These are phyloP conservation scores for Xestoiulus laeticollis DNA, from an alignment of 2,888 invertebrate genomes.

Conservation along the genomic window DNA sequence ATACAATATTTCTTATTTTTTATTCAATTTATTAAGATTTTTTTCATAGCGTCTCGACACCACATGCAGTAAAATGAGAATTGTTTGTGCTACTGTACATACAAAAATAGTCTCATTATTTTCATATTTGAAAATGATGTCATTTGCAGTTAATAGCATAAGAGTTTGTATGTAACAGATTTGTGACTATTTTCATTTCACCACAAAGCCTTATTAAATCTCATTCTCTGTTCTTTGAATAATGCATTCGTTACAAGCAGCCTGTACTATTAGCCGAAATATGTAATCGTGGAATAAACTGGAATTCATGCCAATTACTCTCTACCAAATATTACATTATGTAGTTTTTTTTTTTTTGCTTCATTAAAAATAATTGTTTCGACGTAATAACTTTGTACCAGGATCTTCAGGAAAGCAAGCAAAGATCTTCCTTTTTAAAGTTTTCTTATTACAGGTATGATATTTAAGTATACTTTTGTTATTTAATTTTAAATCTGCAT, in stretches of 20 bases:
- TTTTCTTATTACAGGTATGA: background rate
- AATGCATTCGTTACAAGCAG: background rate
- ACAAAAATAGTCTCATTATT: background rate
- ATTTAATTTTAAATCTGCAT: background rate
- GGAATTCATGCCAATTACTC: slow-evolving; percentile 29
- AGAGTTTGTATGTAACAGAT: background rate
- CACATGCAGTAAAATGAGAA: background rate
- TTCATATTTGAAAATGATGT: background rate
- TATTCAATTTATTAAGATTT: no score
- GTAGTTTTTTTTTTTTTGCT: background rate
- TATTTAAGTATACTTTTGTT: background rate
- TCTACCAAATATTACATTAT: background rate
- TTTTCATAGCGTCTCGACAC: background rate
- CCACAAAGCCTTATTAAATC: slow-evolving; percentile 18
- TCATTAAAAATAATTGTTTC: background rate
- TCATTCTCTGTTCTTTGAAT: background rate
- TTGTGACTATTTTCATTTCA: background rate
- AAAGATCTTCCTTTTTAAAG: background rate
- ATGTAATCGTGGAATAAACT: slow-evolving; percentile 14
- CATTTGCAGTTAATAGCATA: background rate
- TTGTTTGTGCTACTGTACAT: background rate
- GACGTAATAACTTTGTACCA: background rate
- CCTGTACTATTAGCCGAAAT: background rate
- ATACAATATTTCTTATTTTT: no score
- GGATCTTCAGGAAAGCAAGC: background rate